These are phyloP conservation scores for Pentalonia nigronervosa DNA, from an alignment of 1,140 invertebrate genomes.

Conservation along the genomic window DNA sequence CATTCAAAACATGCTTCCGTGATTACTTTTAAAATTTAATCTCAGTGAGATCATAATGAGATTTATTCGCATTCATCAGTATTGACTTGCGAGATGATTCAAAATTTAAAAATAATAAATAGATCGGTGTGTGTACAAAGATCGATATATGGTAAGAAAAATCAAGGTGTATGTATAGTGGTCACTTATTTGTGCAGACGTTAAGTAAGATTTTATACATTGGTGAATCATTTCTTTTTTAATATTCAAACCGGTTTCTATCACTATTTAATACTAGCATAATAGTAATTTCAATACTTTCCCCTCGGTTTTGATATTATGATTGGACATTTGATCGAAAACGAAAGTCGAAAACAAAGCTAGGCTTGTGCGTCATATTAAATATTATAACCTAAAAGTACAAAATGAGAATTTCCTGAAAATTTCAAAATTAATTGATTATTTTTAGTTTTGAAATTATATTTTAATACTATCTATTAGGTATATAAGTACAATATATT, in stretches of 20 bases:
- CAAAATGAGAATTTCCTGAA: not conserved
- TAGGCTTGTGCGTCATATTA: not conserved
- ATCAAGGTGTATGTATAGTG: not conserved
- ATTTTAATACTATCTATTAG: not conserved
- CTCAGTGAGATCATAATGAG: not conserved
- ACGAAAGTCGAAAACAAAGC: not conserved
- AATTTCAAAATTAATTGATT: not conserved
- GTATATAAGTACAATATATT: not conserved
- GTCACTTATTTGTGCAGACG: not conserved
- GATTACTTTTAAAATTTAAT: not conserved
- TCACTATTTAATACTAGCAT: not conserved
- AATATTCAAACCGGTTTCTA: constrained; percentile 37
- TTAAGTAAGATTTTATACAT: not conserved
- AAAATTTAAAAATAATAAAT: not conserved
- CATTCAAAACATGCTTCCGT: not conserved
- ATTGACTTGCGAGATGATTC: not conserved
- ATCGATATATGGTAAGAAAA: not conserved
- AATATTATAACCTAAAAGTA: not conserved
- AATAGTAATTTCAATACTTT: constrained; percentile 42
- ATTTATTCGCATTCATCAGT: not conserved
- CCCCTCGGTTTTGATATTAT: constrained; percentile 19
- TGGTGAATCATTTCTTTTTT: constrained; percentile 26
- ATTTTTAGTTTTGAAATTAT: not conserved
- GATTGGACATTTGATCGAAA: not conserved
- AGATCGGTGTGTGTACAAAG: not conserved